Conservation (phyloP, 2,113 vertebrate species). For the Pleuronectes platessa region DNA sequence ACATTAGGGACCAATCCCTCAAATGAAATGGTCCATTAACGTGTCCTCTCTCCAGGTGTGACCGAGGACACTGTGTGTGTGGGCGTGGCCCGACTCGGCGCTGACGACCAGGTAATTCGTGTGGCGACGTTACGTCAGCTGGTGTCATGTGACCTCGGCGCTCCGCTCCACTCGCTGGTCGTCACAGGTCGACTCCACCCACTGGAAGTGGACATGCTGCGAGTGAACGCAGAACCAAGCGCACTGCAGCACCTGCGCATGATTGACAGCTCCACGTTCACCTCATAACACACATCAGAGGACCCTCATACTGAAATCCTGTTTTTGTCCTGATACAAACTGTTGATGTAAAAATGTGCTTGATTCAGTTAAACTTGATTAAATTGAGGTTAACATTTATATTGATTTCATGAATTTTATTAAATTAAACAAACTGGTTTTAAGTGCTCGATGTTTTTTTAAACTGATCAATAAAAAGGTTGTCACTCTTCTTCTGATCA, state of each 20-base stretch:
- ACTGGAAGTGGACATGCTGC: constrained; percentile 93
- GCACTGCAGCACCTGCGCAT: constrained; percentile 66
- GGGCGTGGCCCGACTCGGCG: constrained; percentile 89
- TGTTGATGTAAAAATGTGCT: too few species aligned
- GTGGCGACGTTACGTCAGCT: constrained; percentile 87
- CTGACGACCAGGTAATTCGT: constrained; percentile 87
- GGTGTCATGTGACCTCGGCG: constrained; percentile 87
- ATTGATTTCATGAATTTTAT: too few species aligned
- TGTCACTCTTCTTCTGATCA: too few species aligned
- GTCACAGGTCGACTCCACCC: constrained; percentile 91
- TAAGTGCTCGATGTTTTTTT: too few species aligned
- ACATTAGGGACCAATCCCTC: too few species aligned
- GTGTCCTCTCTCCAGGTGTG: constrained; percentile 63
- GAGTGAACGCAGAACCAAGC: constrained; percentile 82
- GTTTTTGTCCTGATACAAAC: too few species aligned
- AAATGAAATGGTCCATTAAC: too few species aligned
- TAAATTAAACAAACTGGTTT: too few species aligned
- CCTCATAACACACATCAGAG: constrained; percentile 46
- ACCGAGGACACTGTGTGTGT: constrained; percentile 81
- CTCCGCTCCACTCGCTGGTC: constrained; percentile 91
- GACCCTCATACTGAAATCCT: too few species aligned
- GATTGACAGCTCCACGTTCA: constrained; percentile 79
- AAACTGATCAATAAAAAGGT: too few species aligned
- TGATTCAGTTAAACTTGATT: too few species aligned
- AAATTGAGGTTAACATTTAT: too few species aligned